phyloP scores from a whole-genome alignment of 2,888 invertebrate species.

The Plagiodera versicolora region DNA sequence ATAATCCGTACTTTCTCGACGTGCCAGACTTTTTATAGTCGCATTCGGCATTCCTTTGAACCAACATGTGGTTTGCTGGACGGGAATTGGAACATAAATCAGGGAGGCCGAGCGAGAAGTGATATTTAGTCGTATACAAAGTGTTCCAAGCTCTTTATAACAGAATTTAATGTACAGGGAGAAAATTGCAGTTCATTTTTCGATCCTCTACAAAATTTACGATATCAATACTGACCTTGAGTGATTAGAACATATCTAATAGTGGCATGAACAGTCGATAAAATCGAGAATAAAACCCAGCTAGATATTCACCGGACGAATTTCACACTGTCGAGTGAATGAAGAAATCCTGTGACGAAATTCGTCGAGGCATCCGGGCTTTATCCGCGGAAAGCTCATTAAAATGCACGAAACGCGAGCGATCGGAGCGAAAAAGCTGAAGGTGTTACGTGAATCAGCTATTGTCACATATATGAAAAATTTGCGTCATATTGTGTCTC shows the following conservation, averaged over 20 bases:
- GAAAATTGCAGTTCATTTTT: no score
- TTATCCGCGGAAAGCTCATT: constrained; percentile 22
- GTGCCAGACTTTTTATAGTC: constrained; percentile 6
- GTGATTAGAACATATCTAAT: no score
- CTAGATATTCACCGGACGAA: no score
- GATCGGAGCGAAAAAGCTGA: constrained; percentile 15
- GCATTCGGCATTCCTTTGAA: constrained; percentile 3
- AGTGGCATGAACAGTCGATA: no score
- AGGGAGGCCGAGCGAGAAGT: no score
- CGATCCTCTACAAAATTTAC: no score
- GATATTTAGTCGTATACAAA: no score
- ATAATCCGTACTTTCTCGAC: neutral
- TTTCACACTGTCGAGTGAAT: neutral
- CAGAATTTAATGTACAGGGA: no score
- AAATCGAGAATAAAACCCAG: neutral
- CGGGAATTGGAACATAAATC: neutral
- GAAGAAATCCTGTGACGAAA: constrained; percentile 4
- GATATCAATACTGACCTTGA: no score
- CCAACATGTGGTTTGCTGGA: constrained; percentile 3
- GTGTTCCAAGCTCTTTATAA: no score
- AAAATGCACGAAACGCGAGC: constrained; percentile 19
- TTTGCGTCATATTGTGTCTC: constrained; percentile 25
- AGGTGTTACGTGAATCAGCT: constrained; percentile 24
- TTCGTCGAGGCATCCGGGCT: constrained; percentile 18
- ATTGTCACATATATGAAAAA: constrained; percentile 29